Conservation (phyloP, 2,113 vertebrate genomes). For the Taurulus bubalis region DNA sequence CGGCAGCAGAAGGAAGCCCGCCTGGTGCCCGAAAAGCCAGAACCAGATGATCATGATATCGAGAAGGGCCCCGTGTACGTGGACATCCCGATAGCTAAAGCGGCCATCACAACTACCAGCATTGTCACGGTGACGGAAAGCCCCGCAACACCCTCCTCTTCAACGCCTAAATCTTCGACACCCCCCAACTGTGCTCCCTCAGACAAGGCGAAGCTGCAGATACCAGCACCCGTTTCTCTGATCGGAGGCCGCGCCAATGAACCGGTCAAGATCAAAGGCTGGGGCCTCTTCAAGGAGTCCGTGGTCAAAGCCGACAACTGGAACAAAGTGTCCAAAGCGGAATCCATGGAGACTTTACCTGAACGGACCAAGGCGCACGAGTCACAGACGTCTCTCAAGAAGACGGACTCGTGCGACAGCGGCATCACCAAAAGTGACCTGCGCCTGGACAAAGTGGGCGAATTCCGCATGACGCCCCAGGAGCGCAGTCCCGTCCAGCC, state of each 20-base stretch:
- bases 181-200: constrained; percentile 56
- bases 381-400: constrained; percentile 88
- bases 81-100: constrained; percentile 79
- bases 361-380: constrained; percentile 89
- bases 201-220: constrained; percentile 90
- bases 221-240: constrained; percentile 78
- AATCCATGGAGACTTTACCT: constrained; percentile 97
- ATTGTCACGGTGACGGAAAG: constrained; percentile 94
- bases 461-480: constrained; percentile 91
- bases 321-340: constrained; percentile 95
- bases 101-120: constrained; percentile 87
- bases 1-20: constrained; percentile 97
- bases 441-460: constrained; percentile 92
- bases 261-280: constrained; percentile 88
- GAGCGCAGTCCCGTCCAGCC: constrained; percentile 92
- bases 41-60: constrained; percentile 84
- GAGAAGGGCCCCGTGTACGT: constrained; percentile 87
- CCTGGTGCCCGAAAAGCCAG: constrained; percentile 82
- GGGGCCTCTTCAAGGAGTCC: constrained; percentile 94
- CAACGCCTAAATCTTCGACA: constrained; percentile 76
- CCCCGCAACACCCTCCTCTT: constrained; percentile 89
- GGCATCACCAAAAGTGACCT: constrained; percentile 99
- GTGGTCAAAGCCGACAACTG: constrained; percentile 89
- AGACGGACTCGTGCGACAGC: constrained; percentile 98
- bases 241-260: constrained; percentile 78